phyloP scores from a whole-genome alignment of 2,113 vertebrate species.

The Microcebus murinus region DNA sequence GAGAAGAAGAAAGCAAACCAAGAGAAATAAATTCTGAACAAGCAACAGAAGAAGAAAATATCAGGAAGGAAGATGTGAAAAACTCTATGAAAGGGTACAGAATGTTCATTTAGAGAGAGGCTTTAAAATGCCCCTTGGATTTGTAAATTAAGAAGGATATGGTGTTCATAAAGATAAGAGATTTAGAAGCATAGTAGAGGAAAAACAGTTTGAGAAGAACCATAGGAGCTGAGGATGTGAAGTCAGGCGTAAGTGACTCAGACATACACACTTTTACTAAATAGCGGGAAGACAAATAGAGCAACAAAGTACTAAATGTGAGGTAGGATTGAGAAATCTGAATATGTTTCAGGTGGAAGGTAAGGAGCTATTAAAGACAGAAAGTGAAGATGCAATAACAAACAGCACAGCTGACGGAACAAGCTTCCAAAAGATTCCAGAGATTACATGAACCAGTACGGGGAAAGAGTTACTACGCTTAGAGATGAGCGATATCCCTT shows the following conservation, averaged over 20 bases:
- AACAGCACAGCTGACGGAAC: background rate
- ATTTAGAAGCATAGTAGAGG: background rate
- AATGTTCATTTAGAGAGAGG: background rate
- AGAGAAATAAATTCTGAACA: background rate
- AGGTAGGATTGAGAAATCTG: background rate
- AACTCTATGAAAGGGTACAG: background rate
- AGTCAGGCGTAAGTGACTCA: background rate
- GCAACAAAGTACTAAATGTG: background rate
- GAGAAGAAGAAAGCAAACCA: background rate
- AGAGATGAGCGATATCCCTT: background rate
- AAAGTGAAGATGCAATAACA: background rate
- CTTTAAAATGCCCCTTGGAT: background rate
- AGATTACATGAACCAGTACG: fast-evolving
- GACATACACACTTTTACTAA: background rate
- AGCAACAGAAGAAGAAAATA: background rate
- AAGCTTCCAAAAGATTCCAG: background rate
- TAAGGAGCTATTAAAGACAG: background rate
- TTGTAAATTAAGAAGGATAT: background rate
- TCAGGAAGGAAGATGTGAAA: background rate
- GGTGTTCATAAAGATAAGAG: background rate
- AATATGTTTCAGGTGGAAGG: background rate
- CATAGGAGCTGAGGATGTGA: background rate
- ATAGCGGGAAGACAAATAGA: background rate
- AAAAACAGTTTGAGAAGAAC: background rate
- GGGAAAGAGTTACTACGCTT: background rate